A percentile compares a stretch with the other conserved stretches of the same genome.
Evolutionary conservation across 2,888 invertebrate species (phyloP).

Genomic region (Cosmia trapezina): DNA sequence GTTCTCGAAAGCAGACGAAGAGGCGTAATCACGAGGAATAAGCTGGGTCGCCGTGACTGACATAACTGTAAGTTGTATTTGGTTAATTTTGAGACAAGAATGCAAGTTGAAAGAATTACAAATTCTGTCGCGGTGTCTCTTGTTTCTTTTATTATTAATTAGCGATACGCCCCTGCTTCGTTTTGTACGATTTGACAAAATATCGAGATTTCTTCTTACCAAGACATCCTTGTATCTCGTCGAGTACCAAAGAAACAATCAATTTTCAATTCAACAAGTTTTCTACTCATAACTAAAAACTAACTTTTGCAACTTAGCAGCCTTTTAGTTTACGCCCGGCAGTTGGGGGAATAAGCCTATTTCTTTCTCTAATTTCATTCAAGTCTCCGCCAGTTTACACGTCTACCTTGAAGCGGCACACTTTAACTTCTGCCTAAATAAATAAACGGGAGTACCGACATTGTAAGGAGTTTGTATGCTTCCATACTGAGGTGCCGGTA

Average conservation of each 20-base stretch:
- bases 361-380: conserved; percentile 75
- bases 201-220: too few species aligned
- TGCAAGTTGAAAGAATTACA: not conserved
- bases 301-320: conserved; percentile 27
- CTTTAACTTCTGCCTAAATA: conserved; percentile 66
- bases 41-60: conserved; percentile 44
- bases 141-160: not conserved
- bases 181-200: not conserved
- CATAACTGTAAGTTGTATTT: conserved; percentile 44
- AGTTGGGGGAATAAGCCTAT: conserved; percentile 69
- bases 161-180: too few species aligned
- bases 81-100: conserved; percentile 20
- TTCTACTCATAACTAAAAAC: conserved; percentile 18
- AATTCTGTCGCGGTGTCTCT: not conserved
- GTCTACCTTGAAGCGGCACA: conserved; percentile 55
- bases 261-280: conserved; percentile 8
- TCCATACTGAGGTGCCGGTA: conserved; percentile 13
- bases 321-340: conserved; percentile 25
- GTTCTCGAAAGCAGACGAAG: conserved; percentile 68
- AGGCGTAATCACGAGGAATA: conserved; percentile 71
- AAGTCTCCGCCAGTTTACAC: conserved; percentile 66
- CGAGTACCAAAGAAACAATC: not conserved
- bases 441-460: conserved; percentile 59
- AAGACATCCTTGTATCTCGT: not conserved
- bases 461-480: conserved; percentile 2